Evolutionary conservation across 2,113 vertebrate genomes (phyloP), one percentile per base, ranked within the genome.

Genomic region (Siphamia tubifer): DNA sequence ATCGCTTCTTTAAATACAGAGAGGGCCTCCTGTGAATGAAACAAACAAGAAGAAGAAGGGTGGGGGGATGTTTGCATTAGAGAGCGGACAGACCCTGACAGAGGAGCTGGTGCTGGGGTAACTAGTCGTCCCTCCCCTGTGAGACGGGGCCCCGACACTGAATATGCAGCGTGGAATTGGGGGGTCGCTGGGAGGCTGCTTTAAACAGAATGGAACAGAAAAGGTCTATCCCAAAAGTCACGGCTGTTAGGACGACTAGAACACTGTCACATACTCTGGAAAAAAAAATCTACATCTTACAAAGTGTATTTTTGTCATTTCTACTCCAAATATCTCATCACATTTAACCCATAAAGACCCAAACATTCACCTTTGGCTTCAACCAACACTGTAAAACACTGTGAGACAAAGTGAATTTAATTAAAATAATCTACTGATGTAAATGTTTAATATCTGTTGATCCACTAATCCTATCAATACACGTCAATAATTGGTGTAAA

Each of bases 1-100:
- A 97, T 92, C 73, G 98, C 97, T 91, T 98, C 96, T 90, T 96
- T 97, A 90, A 98, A 99, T 64, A 96, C 95, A 0, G 63, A 82
- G 68, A 99, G 92, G 52, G 97, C 98, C 90, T 99, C 97, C 98
- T 99, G 87, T 70, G 62, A 82, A 86, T 12, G 55, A 85, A 53
- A 66, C 28, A 57, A 47, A 80, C 0, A 69, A 39, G 40, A 55
- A 44, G 49, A 10, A 36, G 58, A 20, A 43, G 39, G 43, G 64
- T 39, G 63, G 58, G 58, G 8, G 51, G 68, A 31, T 51, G 79
- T 77, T 83, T 68, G 77, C 68, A 48, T 88, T 79, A 76, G 30
- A 68, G 30, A 71, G 52, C 7, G 12, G 38, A 32, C 60, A 52
- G 77, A 74, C 27, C 19, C 39, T 0, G 52, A 64, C 15, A 80